Percentiles rank a stretch among this genome's conserved stretches.
These are phyloP conservation scores for Myripristis murdjan DNA, from an alignment of 2,797 vertebrate genomes.

Conservation along the genomic window DNA sequence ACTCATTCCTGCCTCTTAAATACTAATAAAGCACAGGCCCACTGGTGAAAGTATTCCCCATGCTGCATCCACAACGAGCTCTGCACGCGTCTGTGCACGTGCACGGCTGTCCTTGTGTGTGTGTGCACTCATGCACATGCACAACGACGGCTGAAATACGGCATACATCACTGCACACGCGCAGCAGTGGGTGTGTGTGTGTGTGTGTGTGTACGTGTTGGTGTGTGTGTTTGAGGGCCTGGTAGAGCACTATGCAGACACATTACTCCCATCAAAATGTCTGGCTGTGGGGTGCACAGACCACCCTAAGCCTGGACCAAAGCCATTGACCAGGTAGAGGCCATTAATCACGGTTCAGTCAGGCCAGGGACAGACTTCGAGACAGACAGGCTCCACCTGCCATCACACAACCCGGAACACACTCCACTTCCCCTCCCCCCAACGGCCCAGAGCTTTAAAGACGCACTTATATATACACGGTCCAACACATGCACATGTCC, in stretches of 20 bases:
- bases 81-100: slow-evolving; percentile 29
- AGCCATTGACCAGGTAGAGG: slow-evolving; percentile 65
- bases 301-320: slow-evolving; percentile 55
- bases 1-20: slow-evolving; percentile 45
- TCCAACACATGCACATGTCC: too few species aligned
- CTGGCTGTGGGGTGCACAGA: slow-evolving; percentile 51
- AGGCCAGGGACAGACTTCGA: slow-evolving; percentile 46
- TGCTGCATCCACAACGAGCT: slow-evolving; percentile 40
- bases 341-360: slow-evolving; percentile 67
- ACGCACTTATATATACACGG: too few species aligned
- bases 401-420: slow-evolving; percentile 36
- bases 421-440: slow-evolving; percentile 18
- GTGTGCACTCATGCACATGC: background rate
- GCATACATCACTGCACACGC: slow-evolving; percentile 24
- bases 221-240: slow-evolving; percentile 5
- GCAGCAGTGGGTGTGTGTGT: slow-evolving; percentile 36
- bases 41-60: slow-evolving; percentile 38
- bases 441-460: slow-evolving; percentile 26
- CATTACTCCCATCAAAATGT: slow-evolving; percentile 41
- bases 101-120: background rate
- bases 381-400: slow-evolving; percentile 49
- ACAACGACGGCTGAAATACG: slow-evolving; percentile 39
- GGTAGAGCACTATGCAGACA: slow-evolving; percentile 28
- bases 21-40: slow-evolving; percentile 48
- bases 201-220: background rate